A percentile compares a stretch with the other conserved stretches of the same genome.
Conservation (phyloP, 2,888 invertebrate genomes). For the Antheraea assamensis region DNA sequence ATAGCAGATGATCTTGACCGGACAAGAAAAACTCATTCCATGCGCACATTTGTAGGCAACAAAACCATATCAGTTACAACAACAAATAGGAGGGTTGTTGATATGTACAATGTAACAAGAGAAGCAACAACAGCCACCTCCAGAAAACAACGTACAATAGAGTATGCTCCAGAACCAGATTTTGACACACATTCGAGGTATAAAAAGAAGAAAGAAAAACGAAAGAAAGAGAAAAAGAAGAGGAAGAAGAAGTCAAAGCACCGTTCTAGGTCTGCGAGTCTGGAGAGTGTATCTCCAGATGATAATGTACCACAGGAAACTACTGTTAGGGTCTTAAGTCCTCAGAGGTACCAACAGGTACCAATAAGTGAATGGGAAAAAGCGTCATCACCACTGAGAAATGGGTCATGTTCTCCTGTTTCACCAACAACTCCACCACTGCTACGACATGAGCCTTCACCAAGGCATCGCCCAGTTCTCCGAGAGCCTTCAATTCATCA, state of each 20-base stretch:
- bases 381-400: slow-evolving; percentile 79
- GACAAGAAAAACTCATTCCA: slow-evolving; percentile 70
- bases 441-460: slow-evolving; percentile 48
- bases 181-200: slow-evolving; percentile 81
- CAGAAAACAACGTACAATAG: slow-evolving; percentile 63
- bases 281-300: slow-evolving; percentile 84
- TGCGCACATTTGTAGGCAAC: slow-evolving; percentile 75
- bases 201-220: slow-evolving; percentile 87
- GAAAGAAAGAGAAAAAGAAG: slow-evolving; percentile 89
- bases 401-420: slow-evolving; percentile 82
- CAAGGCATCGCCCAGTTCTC: slow-evolving; percentile 51
- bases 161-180: slow-evolving; percentile 68
- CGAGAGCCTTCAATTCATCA: slow-evolving; percentile 57
- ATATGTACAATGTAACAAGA: slow-evolving; percentile 67
- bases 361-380: slow-evolving; percentile 79
- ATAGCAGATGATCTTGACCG: slow-evolving; percentile 73
- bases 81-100: slow-evolving; percentile 57
- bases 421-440: slow-evolving; percentile 83
- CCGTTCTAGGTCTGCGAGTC: slow-evolving; percentile 85
- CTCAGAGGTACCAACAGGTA: slow-evolving; percentile 71
- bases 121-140: slow-evolving; percentile 66
- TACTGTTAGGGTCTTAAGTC: slow-evolving; percentile 51
- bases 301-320: slow-evolving; percentile 65
- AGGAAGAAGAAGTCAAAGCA: slow-evolving; percentile 88
- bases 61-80: slow-evolving; percentile 75